Evolutionary conservation across 2,797 vertebrate genomes (phyloP).

Genomic region (Potorous gilbertii): DNA sequence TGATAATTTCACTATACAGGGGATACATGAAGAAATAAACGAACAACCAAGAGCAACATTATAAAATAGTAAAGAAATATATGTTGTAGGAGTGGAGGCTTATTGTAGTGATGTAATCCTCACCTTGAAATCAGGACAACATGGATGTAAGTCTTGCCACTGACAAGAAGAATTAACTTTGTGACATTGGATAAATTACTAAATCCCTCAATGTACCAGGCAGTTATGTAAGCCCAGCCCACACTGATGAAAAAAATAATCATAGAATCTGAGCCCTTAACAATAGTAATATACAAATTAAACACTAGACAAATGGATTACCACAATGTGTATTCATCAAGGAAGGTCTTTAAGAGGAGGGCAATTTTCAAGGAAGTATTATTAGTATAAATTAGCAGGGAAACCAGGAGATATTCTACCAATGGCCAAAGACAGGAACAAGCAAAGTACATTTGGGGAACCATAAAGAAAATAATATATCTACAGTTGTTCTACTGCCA

Average conservation of each 20-base stretch:
- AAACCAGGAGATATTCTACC: not conserved
- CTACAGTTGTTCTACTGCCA: not conserved
- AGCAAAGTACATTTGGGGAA: not conserved
- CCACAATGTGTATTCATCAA: not conserved
- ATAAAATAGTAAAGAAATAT: not conserved
- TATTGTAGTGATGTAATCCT: not conserved
- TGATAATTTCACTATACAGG: not conserved
- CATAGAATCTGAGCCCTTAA: not conserved
- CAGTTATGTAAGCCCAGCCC: not conserved
- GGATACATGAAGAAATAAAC: not conserved
- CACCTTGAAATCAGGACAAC: not conserved
- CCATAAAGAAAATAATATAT: not conserved
- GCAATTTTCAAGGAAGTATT: not conserved
- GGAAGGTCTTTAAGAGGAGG: not conserved
- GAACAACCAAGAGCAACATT: not conserved
- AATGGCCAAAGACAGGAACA: not conserved
- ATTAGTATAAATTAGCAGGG: not conserved
- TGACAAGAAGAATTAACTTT: not conserved
- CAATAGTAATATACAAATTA: not conserved
- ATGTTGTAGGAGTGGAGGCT: not conserved
- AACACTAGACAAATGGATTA: not conserved
- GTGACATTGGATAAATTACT: not conserved
- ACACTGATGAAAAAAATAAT: not conserved
- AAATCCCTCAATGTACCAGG: not conserved
- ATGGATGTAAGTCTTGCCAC: not conserved